Evolutionary conservation across 2,113 vertebrate genomes (phyloP).

Genomic region (Rhinolophus sinicus): DNA sequence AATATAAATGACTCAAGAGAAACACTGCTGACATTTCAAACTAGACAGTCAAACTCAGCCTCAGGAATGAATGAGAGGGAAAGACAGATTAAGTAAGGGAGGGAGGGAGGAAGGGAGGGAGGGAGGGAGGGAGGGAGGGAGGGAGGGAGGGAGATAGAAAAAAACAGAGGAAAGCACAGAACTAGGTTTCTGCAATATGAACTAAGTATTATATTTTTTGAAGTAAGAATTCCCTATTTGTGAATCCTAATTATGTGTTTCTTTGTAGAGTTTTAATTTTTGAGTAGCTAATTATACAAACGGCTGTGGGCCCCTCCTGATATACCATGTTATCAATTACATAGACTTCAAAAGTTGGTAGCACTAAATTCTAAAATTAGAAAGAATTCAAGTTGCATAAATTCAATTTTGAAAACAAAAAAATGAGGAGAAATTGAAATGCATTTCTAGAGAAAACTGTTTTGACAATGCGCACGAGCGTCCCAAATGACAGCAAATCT

Average conservation of each 20-base stretch:
- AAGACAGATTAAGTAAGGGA: rapidly evolving
- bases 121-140: rapidly evolving
- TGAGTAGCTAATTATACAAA: no score
- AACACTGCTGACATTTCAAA: no score
- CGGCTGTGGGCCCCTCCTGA: background rate
- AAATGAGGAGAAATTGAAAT: background rate
- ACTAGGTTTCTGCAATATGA: background rate
- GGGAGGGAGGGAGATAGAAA: no score
- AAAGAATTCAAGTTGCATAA: background rate
- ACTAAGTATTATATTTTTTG: no score
- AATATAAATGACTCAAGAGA: no score
- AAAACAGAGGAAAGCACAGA: rapidly evolving
- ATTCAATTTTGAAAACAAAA: background rate
- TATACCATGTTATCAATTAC: rapidly evolving
- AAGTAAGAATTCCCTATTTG: background rate
- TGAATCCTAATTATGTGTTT: background rate
- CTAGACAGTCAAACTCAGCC: rapidly evolving
- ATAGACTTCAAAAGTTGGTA: background rate
- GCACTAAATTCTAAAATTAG: background rate
- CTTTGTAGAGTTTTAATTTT: rapidly evolving
- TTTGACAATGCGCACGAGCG: no score
- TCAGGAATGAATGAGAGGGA: background rate
- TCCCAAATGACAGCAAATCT: background rate
- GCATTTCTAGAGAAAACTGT: background rate
- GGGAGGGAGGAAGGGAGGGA: rapidly evolving